Percentiles rank a stretch among this genome's conserved stretches.
phyloP scores from a whole-genome alignment of 2,797 vertebrate genomes.

The Acanthurus lineatus region DNA sequence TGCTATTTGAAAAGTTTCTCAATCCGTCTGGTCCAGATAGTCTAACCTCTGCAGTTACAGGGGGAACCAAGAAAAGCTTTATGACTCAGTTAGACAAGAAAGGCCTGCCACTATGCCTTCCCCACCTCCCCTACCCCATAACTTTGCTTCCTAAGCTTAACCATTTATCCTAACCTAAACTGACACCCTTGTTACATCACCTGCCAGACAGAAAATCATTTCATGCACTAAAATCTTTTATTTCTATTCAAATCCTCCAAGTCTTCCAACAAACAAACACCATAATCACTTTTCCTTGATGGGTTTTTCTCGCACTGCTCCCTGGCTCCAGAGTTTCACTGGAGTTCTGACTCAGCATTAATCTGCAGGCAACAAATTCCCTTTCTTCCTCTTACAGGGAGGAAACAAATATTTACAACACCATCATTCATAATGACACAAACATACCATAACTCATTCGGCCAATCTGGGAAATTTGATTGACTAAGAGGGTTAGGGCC shows the following conservation, averaged over 20 bases:
- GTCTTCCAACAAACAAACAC: constrained; percentile 28
- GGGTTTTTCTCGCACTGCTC: constrained; percentile 24
- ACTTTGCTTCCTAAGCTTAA: background rate
- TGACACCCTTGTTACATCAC: background rate
- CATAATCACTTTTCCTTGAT: constrained; percentile 40
- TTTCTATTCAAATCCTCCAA: constrained; percentile 41
- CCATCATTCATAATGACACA: constrained; percentile 14
- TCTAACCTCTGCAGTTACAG: background rate
- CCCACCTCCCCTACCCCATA: background rate
- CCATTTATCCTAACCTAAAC: constrained; percentile 5
- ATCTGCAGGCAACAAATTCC: constrained; percentile 7
- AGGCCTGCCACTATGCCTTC: background rate
- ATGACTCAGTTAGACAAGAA: background rate
- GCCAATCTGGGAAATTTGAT: constrained; percentile 33
- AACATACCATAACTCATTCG: constrained; percentile 23
- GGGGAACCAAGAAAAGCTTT: background rate
- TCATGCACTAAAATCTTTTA: constrained; percentile 13
- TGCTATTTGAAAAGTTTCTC: too few species aligned
- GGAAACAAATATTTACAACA: constrained; percentile 35
- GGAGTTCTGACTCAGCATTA: constrained; percentile 45
- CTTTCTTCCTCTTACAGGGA: constrained; percentile 17
- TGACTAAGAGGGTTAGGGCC: constrained; percentile 6
- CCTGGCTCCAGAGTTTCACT: constrained; percentile 8
- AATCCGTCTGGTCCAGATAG: too few species aligned
- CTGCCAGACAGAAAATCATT: constrained; percentile 1